phyloP scores from a whole-genome alignment of 2,797 vertebrate genomes.

The Borostomias antarcticus region DNA sequence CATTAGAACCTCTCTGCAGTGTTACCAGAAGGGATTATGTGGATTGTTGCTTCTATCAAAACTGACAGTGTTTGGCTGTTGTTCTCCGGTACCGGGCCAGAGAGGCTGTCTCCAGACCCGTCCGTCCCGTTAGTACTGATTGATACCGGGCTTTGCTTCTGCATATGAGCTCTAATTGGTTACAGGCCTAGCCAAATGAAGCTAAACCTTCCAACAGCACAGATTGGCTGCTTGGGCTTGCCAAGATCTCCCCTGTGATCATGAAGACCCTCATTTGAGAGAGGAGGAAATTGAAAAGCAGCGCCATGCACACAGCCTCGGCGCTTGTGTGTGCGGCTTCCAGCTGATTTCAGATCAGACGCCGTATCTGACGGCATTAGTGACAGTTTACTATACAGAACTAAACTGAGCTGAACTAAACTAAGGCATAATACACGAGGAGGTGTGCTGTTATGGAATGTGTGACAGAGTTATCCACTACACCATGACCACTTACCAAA shows the following conservation, averaged over 20 bases:
- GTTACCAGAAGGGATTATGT: no score
- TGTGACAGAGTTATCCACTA: no score
- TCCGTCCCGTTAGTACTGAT: not conserved
- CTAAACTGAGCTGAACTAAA: no score
- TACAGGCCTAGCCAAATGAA: constrained; percentile 35
- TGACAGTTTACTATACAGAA: not conserved
- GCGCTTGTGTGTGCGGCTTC: constrained; percentile 44
- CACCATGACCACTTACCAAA: no score
- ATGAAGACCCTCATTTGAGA: constrained; percentile 30
- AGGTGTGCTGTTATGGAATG: no score
- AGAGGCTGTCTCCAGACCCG: not conserved
- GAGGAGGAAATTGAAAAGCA: constrained; percentile 30
- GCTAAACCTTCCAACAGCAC: constrained; percentile 40
- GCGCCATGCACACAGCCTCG: constrained; percentile 43
- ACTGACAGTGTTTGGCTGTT: no score
- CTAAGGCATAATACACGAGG: no score
- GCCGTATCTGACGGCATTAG: constrained; percentile 24
- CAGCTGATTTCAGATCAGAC: constrained; percentile 45
- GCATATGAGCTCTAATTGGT: not conserved
- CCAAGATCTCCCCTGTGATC: constrained; percentile 11
- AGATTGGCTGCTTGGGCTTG: constrained; percentile 40
- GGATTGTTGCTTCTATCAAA: no score
- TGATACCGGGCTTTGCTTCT: not conserved
- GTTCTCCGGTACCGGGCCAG: constrained; percentile 32
- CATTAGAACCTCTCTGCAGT: no score